phyloP scores from a whole-genome alignment of 2,113 vertebrate genomes.

The Oxyura jamaicensis region DNA sequence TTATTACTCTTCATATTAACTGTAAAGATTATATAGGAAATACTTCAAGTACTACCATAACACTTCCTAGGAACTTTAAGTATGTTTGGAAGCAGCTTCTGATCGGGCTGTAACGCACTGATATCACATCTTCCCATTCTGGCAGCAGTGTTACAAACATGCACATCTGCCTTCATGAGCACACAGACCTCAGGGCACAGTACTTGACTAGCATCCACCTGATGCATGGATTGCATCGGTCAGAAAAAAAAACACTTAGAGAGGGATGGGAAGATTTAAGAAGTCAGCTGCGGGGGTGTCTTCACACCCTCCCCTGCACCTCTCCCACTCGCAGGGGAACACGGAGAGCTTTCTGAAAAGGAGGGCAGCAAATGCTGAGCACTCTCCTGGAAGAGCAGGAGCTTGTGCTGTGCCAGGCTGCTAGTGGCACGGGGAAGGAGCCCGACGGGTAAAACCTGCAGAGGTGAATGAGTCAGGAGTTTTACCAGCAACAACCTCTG shows the following conservation, averaged over 20 bases:
- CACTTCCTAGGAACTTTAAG: not conserved
- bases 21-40: not conserved
- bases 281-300: accelerated
- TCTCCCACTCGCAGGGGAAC: not conserved
- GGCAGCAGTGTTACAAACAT: accelerated
- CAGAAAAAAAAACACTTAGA: accelerated
- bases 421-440: not conserved
- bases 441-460: no score
- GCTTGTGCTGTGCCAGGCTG: not conserved
- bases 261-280: not conserved
- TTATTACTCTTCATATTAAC: not conserved
- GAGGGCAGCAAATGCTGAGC: not conserved
- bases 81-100: not conserved
- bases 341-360: not conserved
- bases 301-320: not conserved
- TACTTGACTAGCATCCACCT: accelerated
- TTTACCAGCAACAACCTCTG: no score
- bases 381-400: not conserved
- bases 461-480: no score
- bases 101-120: accelerated
- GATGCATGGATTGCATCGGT: accelerated
- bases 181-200: accelerated
- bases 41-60: accelerated
- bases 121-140: accelerated
- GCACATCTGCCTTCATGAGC: accelerated